Base-by-base conservation (phyloP, 2,113 vertebrate species). In the Pipa parva region DNA sequence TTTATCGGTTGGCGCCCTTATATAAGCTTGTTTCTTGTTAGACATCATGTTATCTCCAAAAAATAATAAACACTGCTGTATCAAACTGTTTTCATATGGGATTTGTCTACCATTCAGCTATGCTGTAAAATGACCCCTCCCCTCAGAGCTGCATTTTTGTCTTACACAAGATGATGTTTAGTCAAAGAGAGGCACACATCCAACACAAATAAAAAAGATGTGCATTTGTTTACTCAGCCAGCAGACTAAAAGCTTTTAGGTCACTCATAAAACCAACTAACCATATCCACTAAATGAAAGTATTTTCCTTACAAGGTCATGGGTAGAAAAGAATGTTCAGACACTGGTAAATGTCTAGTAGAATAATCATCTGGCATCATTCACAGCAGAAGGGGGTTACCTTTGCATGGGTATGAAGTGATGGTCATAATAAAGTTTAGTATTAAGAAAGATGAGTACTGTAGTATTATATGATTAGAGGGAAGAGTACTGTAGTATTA, bases 231-330 rank as follows among this genome's bases (percentile, higher is more conserved):
- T 70, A 70, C 33, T 27, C 49, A 27, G 48, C 57, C 58, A 61
- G 58, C 24, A 70, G 58, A 61, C 66, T 70, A 45, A 61, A 61
- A 61, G 66, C 66, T 70, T 70, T 61, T 61, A 70, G 46, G 48
- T 5, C 45, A 26, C 24, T 61, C 58, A 70, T 70, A 70, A 70
- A 70, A 70, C 51, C 66, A 60, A 46, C 66, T 54, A 61, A 60
- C 66, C 66, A 54, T 49, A 70, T 59, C 48, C 58, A 61, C 48
- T 59, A 60, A 58, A 69, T 70, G 57, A 70, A 61, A 61, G 48
- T 42, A 10, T 33, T 69, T 61, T 50, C 66, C 57, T 61, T 70
- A 61, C 57, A 70, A 61, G 66, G 66, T 29, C 37, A 61, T 8
- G 25, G 46, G 26, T 37, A 61, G 46, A 27, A 52, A 9, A 57